Percentiles rank a stretch among this genome's conserved stretches.
These are phyloP conservation scores for Rhaphigaster nebulosa DNA, from an alignment of 2,888 invertebrate species.

Conservation along the genomic window DNA sequence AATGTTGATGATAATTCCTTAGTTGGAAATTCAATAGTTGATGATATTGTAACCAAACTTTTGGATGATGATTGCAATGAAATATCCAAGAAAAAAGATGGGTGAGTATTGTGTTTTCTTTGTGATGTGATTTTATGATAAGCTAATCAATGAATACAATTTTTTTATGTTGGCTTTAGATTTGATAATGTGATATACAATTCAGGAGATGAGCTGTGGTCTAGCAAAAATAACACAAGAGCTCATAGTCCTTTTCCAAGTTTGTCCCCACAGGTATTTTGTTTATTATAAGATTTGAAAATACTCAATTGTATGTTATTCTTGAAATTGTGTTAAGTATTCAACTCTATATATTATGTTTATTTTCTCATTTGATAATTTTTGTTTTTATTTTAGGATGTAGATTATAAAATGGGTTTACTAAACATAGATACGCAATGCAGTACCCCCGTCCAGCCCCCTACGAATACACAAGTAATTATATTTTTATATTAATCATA, in stretches of 20 bases:
- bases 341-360: background rate
- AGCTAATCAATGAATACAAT: background rate
- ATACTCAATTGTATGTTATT: background rate
- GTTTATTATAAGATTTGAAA: background rate
- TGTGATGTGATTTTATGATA: slow-evolving; percentile 1
- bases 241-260: slow-evolving; percentile 54
- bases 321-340: background rate
- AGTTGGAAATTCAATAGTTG: slow-evolving; percentile 76
- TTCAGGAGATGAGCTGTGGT: slow-evolving; percentile 55
- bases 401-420: slow-evolving; percentile 64
- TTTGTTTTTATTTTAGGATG: slow-evolving; percentile 58
- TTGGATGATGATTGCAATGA: slow-evolving; percentile 72
- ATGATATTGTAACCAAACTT: slow-evolving; percentile 77
- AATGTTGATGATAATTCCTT: slow-evolving; percentile 66
- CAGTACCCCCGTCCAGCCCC: slow-evolving; percentile 61
- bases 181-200: slow-evolving; percentile 58
- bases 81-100: slow-evolving; percentile 60
- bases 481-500: background rate
- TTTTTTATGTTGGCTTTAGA: background rate
- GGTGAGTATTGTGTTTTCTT: slow-evolving; percentile 52
- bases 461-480: slow-evolving; percentile 59
- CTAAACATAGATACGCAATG: slow-evolving; percentile 64
- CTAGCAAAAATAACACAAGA: slow-evolving; percentile 50
- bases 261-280: slow-evolving; percentile 55
- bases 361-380: background rate